These are phyloP conservation scores for Drosophila flavopinicola DNA, from an alignment of 2,888 invertebrate species.

Conservation along the genomic window DNA sequence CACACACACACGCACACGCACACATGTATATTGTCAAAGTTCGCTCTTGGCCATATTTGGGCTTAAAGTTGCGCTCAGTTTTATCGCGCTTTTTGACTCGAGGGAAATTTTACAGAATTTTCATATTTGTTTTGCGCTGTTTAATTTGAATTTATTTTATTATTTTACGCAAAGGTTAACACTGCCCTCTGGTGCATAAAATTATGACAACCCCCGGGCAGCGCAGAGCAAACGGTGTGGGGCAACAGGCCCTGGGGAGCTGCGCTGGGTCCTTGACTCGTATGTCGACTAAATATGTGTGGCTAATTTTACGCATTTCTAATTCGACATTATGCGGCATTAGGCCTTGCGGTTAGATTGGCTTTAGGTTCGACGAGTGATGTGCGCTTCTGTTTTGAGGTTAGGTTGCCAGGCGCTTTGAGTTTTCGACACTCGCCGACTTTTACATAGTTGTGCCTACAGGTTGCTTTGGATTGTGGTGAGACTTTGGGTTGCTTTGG, in stretches of 20 bases:
- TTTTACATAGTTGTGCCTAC: neutral
- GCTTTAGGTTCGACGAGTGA: slow-evolving; percentile 24
- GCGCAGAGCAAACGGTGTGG: too few species aligned
- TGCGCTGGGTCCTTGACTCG: slow-evolving; percentile 7
- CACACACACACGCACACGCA: neutral
- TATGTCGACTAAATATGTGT: slow-evolving; percentile 34
- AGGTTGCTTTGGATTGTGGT: neutral
- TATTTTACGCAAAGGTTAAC: slow-evolving; percentile 42
- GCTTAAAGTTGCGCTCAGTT: slow-evolving; percentile 33
- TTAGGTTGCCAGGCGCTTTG: slow-evolving; percentile 7
- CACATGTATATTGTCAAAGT: neutral
- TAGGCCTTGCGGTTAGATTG: slow-evolving; percentile 44
- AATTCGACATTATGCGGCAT: slow-evolving; percentile 57
- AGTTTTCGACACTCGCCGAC: neutral
- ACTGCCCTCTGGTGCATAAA: slow-evolving; percentile 38
- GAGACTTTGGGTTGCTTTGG: slow-evolving; percentile 1
- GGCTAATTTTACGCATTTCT: slow-evolving; percentile 66
- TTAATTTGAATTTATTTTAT: slow-evolving; percentile 55
- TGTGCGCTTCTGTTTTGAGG: slow-evolving; percentile 15
- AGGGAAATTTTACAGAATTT: slow-evolving; percentile 44
- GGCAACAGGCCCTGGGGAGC: neutral
- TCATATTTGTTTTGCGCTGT: slow-evolving; percentile 40
- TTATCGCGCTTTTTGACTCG: slow-evolving; percentile 25
- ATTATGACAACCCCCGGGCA: slow-evolving; percentile 20
- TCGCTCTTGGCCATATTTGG: slow-evolving; percentile 26